These are phyloP conservation scores for Porites lutea DNA, from an alignment of 64 coral and sea anemone genomes.

Conservation along the genomic window DNA sequence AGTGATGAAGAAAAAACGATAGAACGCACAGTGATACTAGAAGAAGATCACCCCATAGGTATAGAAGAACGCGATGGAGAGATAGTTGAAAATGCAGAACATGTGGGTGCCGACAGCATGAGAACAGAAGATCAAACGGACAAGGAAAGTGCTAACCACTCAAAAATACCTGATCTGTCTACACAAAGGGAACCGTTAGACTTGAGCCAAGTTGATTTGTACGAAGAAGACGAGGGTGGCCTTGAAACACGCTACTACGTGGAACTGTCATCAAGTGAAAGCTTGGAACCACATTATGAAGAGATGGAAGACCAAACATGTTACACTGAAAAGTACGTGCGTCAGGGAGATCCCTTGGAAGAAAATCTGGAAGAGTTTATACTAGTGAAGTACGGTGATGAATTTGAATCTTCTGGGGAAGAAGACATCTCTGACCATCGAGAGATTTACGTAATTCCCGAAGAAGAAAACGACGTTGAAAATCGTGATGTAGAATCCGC, in stretches of 20 bases:
- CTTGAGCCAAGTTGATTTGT: constrained; percentile 71
- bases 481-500: constrained; percentile 11
- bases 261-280: constrained; percentile 83
- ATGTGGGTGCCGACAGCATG: no score
- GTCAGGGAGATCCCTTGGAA: constrained; percentile 84
- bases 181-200: constrained; percentile 9
- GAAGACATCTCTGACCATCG: constrained; percentile 87
- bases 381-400: constrained; percentile 81
- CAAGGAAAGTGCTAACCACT: neutral
- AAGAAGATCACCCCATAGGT: constrained; percentile 42
- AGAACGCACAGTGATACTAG: constrained; percentile 11
- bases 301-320: constrained; percentile 67
- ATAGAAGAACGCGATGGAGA: neutral
- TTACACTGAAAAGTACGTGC: constrained; percentile 75
- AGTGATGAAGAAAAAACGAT: constrained; percentile 41
- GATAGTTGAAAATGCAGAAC: neutral
- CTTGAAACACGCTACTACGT: constrained; percentile 78
- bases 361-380: constrained; percentile 96
- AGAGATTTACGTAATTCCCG: constrained; percentile 94
- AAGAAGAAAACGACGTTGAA: constrained; percentile 73
- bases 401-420: constrained; percentile 76
- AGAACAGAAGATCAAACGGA: no score
- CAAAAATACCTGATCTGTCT: neutral
- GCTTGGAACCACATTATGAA: constrained; percentile 79
- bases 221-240: constrained; percentile 75